Base-by-base conservation (phyloP, 2,113 vertebrate genomes). In the Collichthys lucidus region DNA sequence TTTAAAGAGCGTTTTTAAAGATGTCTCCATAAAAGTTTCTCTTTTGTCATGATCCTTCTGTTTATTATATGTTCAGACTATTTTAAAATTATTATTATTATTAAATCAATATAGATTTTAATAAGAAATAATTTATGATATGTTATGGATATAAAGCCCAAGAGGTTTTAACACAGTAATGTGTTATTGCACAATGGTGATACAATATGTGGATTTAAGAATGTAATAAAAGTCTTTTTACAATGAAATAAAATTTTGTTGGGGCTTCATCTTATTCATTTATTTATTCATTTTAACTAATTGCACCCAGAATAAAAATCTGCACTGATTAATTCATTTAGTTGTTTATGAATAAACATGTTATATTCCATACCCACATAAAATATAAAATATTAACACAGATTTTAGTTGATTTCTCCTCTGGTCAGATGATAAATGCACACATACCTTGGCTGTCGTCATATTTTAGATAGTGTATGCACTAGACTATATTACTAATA, bases 1-100 rank as follows among this genome's bases (percentile, higher is more conserved):
- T 96, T 96, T 95, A 95, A 96, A 94, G 94, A 95, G 91, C 87
- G 31, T 94, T 96, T 96, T 93, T 93, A 93, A 95, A 93, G 86
- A 93, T 95, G 94, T 89, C 86, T 88, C 93, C 88, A 88, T 92
- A 88, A 92, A 90, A 76, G 74, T 87, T 91, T 89, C 73, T 86
- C 74, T 91, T 86, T 93, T 94, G 94, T 95, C 92, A 92, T 90
- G 84, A 90, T 93, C 88, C 88, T 85, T 89, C 78, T 94, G 93
- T 95, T 85, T 87, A 87, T 92, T 62, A 89, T 89, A 88, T 93
- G 89, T 93, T 92, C 83, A 91, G 73, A 87, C 79, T 89, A 88
- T 95, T 94, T 86, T 92, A 91, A 92, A 70, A 92, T 90, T 87
- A 86, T 92, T 87, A 86, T 92, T 86, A 89, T 90, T 92, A 89